Base-by-base conservation (phyloP, 2,797 vertebrate genomes). In the Emys orbicularis region DNA sequence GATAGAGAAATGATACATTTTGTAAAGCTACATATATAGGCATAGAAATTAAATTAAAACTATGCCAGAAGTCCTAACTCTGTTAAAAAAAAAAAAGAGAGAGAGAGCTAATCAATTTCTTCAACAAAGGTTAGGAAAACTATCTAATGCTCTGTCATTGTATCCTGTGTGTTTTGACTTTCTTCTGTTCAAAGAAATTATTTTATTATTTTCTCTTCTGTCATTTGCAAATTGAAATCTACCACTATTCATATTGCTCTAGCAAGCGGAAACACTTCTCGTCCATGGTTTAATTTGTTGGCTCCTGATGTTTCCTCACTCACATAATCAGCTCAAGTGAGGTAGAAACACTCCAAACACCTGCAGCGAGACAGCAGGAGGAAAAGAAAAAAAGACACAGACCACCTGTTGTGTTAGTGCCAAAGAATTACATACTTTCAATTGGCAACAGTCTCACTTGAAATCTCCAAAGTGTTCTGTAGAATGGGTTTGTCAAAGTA, bases 221-320 rank as follows among this genome's bases (percentile, higher is more conserved):
- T 86, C 84, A 90, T 80, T 77, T 94, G 72, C 65, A 86, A 72
- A 94, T 77, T 95, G 90, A 47, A 91, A 88, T 90, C 77, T 86
- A 77, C 92, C 18, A 34, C 83, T 74, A 95, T 94, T 96, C 92
- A 94, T 53, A 95, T 87, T 59, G 84, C 80, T 91, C 79, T 91
- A 88, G 52, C 23, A 56, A 92, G 88, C 57, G 81, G 49, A 94
- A 97, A 79, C 25, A n/a, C 25, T 94, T 90, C 85, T 81, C 94
- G 44, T 88, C 31, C 31, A 56, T 96, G 90, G 97, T 95, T 97
- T 97, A 94, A 90, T 95, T 96, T 97, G 81, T 84, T 97, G 90
- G 87, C 88, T 94, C 54, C 79, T 65, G 54, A 68, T 89, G 77
- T 94, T 74, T 92, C 47, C 6, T 13, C 86, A 94, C 88, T 31